A percentile compares a stretch with the other conserved stretches of the same genome.
Evolutionary conservation across 2,113 vertebrate genomes (phyloP).

Genomic region (Hirundichthys speculiger): DNA sequence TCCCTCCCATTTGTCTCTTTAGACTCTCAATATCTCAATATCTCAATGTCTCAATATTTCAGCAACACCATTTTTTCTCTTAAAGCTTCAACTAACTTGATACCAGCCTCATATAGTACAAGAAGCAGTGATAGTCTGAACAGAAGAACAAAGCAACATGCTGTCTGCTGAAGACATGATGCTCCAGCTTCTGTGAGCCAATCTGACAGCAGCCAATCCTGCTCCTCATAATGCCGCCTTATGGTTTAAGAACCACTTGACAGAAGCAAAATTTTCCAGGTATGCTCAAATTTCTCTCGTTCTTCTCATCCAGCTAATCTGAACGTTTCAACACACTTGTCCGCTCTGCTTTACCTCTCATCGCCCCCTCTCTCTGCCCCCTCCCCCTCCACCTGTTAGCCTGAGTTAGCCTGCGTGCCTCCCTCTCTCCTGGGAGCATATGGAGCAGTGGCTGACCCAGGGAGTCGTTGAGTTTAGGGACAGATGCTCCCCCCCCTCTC

Average conservation of each 20-base stretch:
- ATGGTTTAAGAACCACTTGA: conserved; percentile 40
- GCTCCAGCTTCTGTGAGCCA: conserved; percentile 16
- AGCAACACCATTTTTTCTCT: no score
- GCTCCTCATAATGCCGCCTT: conserved; percentile 19
- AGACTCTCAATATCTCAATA: no score
- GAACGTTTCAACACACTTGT: conserved; percentile 54
- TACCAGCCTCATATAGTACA: no score
- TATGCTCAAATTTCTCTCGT: conserved; percentile 26
- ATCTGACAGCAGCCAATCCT: conserved; percentile 24
- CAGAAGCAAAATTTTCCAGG: conserved; percentile 50
- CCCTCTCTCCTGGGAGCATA: conserved; percentile 76
- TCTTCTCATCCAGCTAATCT: conserved; percentile 67
- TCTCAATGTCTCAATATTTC: no score
- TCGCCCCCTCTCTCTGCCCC: conserved; percentile 61
- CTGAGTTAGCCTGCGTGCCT: conserved; percentile 54
- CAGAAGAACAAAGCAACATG: conserved; percentile 30
- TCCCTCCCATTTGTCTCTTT: background rate
- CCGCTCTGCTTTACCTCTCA: conserved; percentile 57
- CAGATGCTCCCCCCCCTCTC: conserved; percentile 68
- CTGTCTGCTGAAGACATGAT: conserved; percentile 20
- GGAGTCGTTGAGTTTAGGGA: conserved; percentile 75
- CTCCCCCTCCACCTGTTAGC: conserved; percentile 70
- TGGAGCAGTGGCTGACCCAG: conserved; percentile 73
- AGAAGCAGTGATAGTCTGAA: background rate
- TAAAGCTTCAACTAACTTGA: no score